Evolutionary conservation across 2,113 vertebrate genomes (phyloP).

Genomic region (Oncorhynchus clarkii): DNA sequence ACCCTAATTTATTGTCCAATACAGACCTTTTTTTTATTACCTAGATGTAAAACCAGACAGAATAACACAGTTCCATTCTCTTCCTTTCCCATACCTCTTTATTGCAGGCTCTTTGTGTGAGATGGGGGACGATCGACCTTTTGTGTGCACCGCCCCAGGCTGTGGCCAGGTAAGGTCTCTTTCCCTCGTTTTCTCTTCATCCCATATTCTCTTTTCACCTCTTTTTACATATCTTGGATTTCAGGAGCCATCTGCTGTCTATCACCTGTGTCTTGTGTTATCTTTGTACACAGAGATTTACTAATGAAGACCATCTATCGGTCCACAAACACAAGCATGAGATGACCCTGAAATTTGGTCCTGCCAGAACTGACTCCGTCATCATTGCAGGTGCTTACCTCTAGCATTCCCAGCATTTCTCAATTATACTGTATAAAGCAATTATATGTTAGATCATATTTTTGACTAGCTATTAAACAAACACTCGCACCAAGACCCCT

Average conservation of each 20-base stretch:
- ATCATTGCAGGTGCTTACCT: slow-evolving; percentile 89
- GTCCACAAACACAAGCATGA: slow-evolving; percentile 99
- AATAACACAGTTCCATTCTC: background rate
- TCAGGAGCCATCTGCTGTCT: background rate
- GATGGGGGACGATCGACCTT: slow-evolving; percentile 97
- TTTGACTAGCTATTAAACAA: too few relatives aligned
- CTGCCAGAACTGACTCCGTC: slow-evolving; percentile 93
- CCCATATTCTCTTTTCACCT: background rate
- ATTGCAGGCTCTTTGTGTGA: slow-evolving; percentile 59
- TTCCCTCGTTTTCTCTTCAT: background rate
- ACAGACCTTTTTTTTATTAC: too few relatives aligned
- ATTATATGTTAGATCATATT: too few relatives aligned
- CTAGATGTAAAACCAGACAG: too few relatives aligned
- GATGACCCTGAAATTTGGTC: slow-evolving; percentile 98
- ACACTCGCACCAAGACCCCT: too few relatives aligned
- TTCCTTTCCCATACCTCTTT: slow-evolving; percentile 6
- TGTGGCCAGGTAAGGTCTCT: slow-evolving; percentile 87
- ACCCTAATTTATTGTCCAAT: too few relatives aligned
- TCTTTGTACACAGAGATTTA: slow-evolving; percentile 83
- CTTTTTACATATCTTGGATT: background rate
- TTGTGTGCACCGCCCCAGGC: slow-evolving; percentile 91
- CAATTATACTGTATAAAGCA: too few relatives aligned
- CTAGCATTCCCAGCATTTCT: too few relatives aligned
- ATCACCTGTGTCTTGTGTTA: background rate
- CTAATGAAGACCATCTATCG: slow-evolving; percentile 97